A percentile compares a stretch with the other conserved stretches of the same genome.
Conservation (phyloP, 2,113 vertebrate genomes). For the Dromaius novaehollandiae region DNA sequence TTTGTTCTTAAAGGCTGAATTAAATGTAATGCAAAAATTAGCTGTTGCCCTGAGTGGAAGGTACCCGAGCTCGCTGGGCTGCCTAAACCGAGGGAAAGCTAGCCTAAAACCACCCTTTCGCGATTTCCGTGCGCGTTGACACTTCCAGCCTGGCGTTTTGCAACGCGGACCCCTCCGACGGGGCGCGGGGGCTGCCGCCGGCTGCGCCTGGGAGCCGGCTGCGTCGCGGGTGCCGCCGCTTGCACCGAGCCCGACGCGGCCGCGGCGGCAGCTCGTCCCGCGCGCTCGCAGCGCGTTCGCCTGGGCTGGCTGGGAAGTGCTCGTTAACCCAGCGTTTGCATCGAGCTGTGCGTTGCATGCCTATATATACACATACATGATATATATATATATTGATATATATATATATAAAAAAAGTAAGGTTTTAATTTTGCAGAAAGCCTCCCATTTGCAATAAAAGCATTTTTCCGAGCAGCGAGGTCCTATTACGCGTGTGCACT, state of each 20-base stretch:
- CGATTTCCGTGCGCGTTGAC: fast-evolving
- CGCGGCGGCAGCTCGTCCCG: too few relatives aligned
- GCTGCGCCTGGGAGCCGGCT: background rate
- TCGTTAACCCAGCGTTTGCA: background rate
- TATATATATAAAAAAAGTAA: background rate
- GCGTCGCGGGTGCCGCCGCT: too few relatives aligned
- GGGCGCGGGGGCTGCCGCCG: background rate
- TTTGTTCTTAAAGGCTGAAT: background rate
- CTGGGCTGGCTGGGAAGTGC: background rate
- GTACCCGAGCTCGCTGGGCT: background rate
- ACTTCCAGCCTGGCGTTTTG: fast-evolving
- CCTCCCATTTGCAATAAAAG: background rate
- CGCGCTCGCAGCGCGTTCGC: background rate
- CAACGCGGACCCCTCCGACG: background rate
- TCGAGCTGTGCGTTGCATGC: background rate
- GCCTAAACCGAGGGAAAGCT: background rate
- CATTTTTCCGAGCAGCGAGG: background rate
- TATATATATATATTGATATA: too few relatives aligned
- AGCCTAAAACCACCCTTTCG: background rate
- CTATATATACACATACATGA: too few relatives aligned
- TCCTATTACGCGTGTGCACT: background rate
- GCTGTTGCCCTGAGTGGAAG: background rate
- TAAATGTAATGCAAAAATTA: fast-evolving
- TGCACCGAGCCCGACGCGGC: too few relatives aligned
- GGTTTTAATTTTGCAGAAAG: background rate